Evolutionary conservation across 2,888 invertebrate species (phyloP), one percentile per base, ranked within the genome.

Genomic region (Apamea monoglypha): DNA sequence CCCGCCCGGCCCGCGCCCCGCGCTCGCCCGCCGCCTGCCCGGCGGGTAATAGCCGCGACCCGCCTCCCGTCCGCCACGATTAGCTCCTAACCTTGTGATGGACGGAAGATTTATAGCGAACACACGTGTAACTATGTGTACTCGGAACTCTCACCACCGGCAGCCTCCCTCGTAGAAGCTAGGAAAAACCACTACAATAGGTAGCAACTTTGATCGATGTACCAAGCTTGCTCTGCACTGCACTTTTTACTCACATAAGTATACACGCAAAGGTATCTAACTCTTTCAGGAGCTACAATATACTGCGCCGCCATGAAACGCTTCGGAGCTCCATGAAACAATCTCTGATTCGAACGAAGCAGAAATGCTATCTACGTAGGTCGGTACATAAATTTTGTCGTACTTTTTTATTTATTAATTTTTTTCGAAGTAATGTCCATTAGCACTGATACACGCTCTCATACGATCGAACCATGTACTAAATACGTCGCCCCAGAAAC

Each of bases 41-140:
- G 82, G 87, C 85, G 85, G 77, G 68, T 82, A 78, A 79, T 66
- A 50, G 81, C 75, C 85, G 53, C 71, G 79, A 69, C 82, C 89
- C 87, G 88, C 88, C 86, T 83, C 89, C 81, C 68, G 81, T 70
- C 79, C 66, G 56, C 76, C 81, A 66, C 80, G 85, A 83, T 88
- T 81, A 90, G 85, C 86, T 80, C 81, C 85, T 87, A 86, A 85
- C 85, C 88, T 79, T 83, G 81, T 70, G 83, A 78, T 61, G 78
- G 81, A 71, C 50, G 71, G 80, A 68, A 74, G 81, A 85, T 88
- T 80, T 84, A 90, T 86, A 66, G 82, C 85, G 72, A 77, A 82
- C 82, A 80, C 80, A 84, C 88, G 56, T 80, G 84, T 64, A 83
- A 74, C 73, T 81, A 87, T 76, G 76, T 80, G 78, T 61, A 74